Percentiles rank a stretch among this genome's conserved stretches.
These are phyloP conservation scores for Asteroscopus sphinx DNA, from an alignment of 2,888 invertebrate genomes.

Conservation along the genomic window DNA sequence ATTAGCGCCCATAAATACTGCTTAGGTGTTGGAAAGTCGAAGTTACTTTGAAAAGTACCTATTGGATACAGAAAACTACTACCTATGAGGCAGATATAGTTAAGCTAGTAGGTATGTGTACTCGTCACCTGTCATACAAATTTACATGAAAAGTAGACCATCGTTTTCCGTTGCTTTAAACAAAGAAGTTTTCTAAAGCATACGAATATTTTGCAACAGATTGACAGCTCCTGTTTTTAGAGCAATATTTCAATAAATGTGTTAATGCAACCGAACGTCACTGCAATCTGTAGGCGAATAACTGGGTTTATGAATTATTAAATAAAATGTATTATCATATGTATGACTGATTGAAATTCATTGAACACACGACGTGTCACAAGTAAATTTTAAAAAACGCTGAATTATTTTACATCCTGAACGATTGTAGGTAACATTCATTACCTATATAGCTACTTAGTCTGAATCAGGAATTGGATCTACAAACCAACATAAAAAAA, in stretches of 20 bases:
- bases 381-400: constrained; percentile 21
- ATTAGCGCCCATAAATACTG: constrained; percentile 24
- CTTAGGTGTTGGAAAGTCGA: constrained; percentile 3
- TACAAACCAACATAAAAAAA: no score
- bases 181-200: constrained; percentile 2
- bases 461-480: no score
- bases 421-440: not conserved
- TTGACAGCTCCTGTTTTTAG: constrained; percentile 22
- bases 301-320: constrained; percentile 46
- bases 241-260: constrained; percentile 40
- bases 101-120: no score
- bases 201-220: not conserved
- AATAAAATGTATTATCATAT: constrained; percentile 33
- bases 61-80: not conserved
- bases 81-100: no score
- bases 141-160: constrained; percentile 13
- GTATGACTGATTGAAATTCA: constrained; percentile 25
- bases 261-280: constrained; percentile 26
- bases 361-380: constrained; percentile 5
- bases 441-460: not conserved
- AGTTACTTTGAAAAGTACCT: not conserved
- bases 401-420: not conserved
- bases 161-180: not conserved
- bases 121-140: not conserved
- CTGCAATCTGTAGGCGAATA: constrained; percentile 2